Evolutionary conservation across 2,113 vertebrate species (phyloP), one percentile per base, ranked within the genome.

Genomic region (Perca fluviatilis): DNA sequence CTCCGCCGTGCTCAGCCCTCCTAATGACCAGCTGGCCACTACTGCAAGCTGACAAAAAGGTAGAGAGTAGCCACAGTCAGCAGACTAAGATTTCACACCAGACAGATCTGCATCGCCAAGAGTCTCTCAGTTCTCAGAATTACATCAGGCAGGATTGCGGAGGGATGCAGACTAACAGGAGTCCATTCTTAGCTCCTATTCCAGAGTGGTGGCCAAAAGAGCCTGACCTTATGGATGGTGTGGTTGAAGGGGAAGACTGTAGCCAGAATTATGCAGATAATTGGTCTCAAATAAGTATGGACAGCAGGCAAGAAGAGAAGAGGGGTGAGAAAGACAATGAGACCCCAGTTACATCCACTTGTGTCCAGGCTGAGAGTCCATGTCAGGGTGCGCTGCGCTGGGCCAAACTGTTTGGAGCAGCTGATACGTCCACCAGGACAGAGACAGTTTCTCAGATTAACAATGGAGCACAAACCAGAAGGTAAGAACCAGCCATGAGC

Each of bases 211-310:
- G 91, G 84, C 80, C 84, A 0, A 85, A 68, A 54, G 88, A 93
- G 54, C 91, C 95, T 2, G 94, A 96, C 0, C 93, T 94, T 0
- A 87, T 95, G 0, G 96, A 97, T 56, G 95, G 93, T 0, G 95
- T 96, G 12, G 95, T 94, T 50, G 96, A 97, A 56, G 96, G 95
- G 1, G 96, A 95, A 2, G 96, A 97, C 78, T 94, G 94, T 50
- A 95, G 95, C 74, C 94, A 92, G 21, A 92, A 90, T 16, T 43
- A 64, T 54, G 49, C 51, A 40, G 80, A 86, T 2, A 58, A 10
- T 36, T 87, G 85, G 86, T 86, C 82, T 71, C 90, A 88, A 66
- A 79, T 84, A 50, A 93, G 90, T 88, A 83, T 93, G 50, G 81
- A 75, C 0, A 81, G 8, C 62, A 74, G 67, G 46, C 70, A 80